Evolutionary conservation across 2,797 vertebrate species (phyloP).

Genomic region (Rhyacichthys aspro): DNA sequence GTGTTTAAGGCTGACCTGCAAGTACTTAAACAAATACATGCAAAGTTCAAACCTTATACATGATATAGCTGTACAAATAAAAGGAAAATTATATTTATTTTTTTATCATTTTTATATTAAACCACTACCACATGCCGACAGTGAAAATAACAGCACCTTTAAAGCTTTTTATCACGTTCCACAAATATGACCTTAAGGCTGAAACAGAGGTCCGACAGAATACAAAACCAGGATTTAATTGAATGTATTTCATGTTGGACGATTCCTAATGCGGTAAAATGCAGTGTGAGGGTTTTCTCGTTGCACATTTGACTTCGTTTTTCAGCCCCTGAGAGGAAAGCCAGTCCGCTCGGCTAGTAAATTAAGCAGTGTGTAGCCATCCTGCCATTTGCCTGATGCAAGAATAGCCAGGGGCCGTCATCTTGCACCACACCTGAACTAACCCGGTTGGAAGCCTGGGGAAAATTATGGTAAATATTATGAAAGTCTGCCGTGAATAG

Average conservation of each 20-base stretch:
- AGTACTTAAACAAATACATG: no score
- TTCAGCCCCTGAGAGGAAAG: constrained; percentile 49
- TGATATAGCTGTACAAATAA: no score
- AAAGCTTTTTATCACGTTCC: constrained; percentile 1
- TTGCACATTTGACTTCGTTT: constrained; percentile 54
- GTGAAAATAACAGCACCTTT: not conserved
- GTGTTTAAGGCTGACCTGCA: no score
- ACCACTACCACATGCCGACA: not conserved
- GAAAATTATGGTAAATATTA: constrained; percentile 48
- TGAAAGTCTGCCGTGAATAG: constrained; percentile 47
- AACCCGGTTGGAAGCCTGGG: constrained; percentile 27
- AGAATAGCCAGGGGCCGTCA: constrained; percentile 43
- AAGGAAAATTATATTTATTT: no score
- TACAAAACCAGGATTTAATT: constrained; percentile 31
- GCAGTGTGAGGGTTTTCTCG: constrained; percentile 41
- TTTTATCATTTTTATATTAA: not conserved
- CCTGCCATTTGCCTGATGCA: constrained; percentile 43
- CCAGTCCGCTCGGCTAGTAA: constrained; percentile 62
- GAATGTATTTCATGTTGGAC: constrained; percentile 16
- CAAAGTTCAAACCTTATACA: no score
- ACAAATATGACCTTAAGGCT: constrained; percentile 15
- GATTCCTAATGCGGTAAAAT: constrained; percentile 44
- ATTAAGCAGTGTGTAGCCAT: constrained; percentile 58
- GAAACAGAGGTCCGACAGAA: not conserved
- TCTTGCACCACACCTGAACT: constrained; percentile 57